These are phyloP conservation scores for Tragelaphus strepsiceros DNA, from an alignment of 2,113 vertebrate genomes.

Conservation along the genomic window DNA sequence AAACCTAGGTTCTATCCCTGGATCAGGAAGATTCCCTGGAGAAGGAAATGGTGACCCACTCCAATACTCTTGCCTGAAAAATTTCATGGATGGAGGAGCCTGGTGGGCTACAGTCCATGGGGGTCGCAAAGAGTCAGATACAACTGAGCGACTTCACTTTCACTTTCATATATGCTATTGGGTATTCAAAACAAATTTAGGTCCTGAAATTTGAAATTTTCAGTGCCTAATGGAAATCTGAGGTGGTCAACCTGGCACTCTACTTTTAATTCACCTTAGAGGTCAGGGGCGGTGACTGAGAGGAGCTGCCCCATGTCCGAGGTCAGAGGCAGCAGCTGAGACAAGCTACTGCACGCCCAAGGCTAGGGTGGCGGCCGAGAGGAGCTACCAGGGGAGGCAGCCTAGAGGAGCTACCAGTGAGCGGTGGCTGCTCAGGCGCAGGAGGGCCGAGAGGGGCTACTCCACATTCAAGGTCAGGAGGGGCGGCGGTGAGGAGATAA, in stretches of 20 bases:
- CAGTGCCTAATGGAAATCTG: background rate
- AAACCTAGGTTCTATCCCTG: accelerated
- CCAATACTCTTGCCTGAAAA: background rate
- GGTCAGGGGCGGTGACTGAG: accelerated
- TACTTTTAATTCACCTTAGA: background rate
- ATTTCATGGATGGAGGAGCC: background rate
- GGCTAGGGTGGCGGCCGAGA: no score
- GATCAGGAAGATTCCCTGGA: background rate
- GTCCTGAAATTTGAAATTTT: background rate
- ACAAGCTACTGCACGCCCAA: no score
- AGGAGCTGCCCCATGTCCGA: no score
- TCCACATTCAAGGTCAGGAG: no score
- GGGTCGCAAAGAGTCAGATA: background rate
- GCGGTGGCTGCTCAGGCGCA: no score
- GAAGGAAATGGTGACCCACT: background rate
- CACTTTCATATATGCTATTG: background rate
- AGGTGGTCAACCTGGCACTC: background rate
- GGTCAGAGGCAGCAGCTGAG: accelerated
- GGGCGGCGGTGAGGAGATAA: accelerated
- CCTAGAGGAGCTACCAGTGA: no score
- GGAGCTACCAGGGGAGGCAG: no score
- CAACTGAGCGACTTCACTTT: background rate
- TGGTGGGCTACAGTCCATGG: background rate
- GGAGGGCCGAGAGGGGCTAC: no score
- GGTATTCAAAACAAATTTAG: background rate